phyloP scores from a whole-genome alignment of 2,797 vertebrate species.

The Streptopelia turtur region DNA sequence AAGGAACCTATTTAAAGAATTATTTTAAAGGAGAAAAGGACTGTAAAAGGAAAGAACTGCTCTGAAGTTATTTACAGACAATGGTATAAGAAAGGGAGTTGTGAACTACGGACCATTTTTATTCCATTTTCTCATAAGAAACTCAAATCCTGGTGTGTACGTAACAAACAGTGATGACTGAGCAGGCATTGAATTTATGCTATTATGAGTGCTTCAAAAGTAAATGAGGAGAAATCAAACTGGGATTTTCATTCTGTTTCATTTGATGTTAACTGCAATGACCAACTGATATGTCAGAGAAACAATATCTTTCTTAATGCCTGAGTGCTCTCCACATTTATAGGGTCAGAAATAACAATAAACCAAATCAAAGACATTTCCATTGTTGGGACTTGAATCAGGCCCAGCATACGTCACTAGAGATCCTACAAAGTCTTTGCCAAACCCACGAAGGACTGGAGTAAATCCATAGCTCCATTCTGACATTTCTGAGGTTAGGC shows the following conservation, averaged over 20 bases:
- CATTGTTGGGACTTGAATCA: constrained; percentile 34
- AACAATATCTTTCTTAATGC: neutral
- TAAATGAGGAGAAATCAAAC: neutral
- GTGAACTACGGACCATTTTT: neutral
- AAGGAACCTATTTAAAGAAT: neutral
- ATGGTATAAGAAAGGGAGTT: neutral
- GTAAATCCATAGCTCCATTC: constrained; percentile 1
- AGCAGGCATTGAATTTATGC: neutral
- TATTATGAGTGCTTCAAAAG: neutral
- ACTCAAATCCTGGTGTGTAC: neutral
- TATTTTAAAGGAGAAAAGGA: neutral
- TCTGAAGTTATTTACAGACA: neutral
- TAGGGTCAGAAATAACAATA: constrained; percentile 51
- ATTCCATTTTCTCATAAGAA: constrained; percentile 23
- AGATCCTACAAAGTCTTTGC: constrained; percentile 31
- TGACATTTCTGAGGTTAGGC: constrained; percentile 57
- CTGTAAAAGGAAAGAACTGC: neutral
- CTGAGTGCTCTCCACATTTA: constrained; percentile 6
- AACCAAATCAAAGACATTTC: constrained; percentile 46
- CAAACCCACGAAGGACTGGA: constrained; percentile 58
- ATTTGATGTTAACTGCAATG: neutral
- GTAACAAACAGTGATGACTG: neutral
- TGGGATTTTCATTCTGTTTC: constrained; percentile 25
- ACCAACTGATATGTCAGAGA: neutral
- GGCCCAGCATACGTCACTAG: constrained; percentile 24